phyloP scores from a whole-genome alignment of 2,888 invertebrate genomes.

The Xestia sexstrigata region DNA sequence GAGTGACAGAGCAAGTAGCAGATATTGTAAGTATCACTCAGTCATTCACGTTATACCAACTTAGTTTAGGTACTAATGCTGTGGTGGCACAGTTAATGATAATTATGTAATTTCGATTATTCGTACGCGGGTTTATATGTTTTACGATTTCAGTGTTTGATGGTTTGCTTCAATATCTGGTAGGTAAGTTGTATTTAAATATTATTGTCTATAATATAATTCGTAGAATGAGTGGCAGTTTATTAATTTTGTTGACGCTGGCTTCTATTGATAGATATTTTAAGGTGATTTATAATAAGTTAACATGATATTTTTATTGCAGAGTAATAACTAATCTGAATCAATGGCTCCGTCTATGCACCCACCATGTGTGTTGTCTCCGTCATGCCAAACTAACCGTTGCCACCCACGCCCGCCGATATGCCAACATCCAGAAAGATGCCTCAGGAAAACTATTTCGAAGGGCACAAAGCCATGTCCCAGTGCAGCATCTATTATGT shows the following conservation, averaged over 20 bases:
- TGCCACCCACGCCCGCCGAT: conserved; percentile 84
- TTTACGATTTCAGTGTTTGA: conserved; percentile 34
- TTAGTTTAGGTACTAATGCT: conserved; percentile 17
- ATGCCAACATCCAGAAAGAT: conserved; percentile 82
- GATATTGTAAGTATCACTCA: conserved; percentile 82
- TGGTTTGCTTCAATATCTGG: conserved; percentile 34
- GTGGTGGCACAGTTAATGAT: conserved; percentile 6
- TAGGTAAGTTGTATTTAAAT: conserved; percentile 69
- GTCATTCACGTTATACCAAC: conserved; percentile 57
- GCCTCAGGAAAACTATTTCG: conserved; percentile 77
- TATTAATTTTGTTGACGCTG: conserved; percentile 71
- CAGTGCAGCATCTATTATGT: conserved; percentile 85
- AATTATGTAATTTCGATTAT: conserved; percentile 18
- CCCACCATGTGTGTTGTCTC: conserved; percentile 84
- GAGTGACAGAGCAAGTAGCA: conserved; percentile 68
- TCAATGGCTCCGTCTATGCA: conserved; percentile 82
- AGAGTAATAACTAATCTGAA: conserved; percentile 69
- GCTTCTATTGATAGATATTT: conserved; percentile 70
- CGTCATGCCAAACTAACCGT: conserved; percentile 81
- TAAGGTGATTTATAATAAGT: conserved; percentile 14
- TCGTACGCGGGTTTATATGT: conserved; percentile 25
- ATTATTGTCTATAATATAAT: conserved; percentile 53
- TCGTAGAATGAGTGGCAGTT: conserved; percentile 77
- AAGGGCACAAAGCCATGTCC: conserved; percentile 80
- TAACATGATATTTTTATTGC: conserved; percentile 62